phyloP scores from a whole-genome alignment of 1,140 invertebrate species.

The Akabosia matsudoensis region DNA sequence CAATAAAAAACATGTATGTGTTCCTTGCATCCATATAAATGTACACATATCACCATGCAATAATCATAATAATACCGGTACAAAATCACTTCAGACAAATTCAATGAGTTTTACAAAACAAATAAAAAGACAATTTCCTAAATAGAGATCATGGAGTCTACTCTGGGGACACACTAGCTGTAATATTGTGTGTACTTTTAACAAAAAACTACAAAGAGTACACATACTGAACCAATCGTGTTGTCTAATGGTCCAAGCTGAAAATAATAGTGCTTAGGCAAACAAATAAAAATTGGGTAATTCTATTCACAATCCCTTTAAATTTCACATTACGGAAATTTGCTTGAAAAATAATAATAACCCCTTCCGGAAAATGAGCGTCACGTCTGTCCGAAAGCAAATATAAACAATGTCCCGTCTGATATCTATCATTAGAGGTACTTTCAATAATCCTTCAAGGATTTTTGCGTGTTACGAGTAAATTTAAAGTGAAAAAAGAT shows the following conservation, averaged over 20 bases:
- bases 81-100: slow-evolving; percentile 18
- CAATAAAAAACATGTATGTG: neutral
- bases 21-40: neutral
- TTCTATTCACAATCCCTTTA: neutral
- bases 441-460: too few species aligned
- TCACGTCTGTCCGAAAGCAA: neutral
- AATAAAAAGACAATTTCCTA: slow-evolving; percentile 13
- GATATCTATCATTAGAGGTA: neutral
- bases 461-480: too few species aligned
- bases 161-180: neutral
- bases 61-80: neutral
- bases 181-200: neutral
- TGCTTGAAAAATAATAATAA: neutral
- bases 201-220: neutral
- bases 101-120: slow-evolving; percentile 5
- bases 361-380: neutral
- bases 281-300: neutral
- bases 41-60: slow-evolving; percentile 12
- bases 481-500: too few species aligned
- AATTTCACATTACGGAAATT: neutral
- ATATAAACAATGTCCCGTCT: neutral
- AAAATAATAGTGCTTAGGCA: neutral
- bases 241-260: neutral
- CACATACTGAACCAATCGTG: neutral
- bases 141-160: slow-evolving; percentile 8